Evolutionary conservation across 1,140 invertebrate genomes (phyloP).

Genomic region (Calephelis nemesis): DNA sequence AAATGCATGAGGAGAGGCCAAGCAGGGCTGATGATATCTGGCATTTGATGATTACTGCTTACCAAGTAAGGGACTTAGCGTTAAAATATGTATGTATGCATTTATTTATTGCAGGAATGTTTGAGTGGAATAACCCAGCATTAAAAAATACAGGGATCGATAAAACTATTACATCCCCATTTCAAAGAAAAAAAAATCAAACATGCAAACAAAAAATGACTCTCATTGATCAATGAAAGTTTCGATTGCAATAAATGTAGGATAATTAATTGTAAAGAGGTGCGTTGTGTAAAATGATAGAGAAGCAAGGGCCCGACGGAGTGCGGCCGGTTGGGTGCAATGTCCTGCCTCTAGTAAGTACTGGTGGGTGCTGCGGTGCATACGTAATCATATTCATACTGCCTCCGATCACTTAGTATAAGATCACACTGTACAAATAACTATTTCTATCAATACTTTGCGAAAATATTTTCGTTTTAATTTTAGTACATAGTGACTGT

Average conservation of each 20-base stretch:
- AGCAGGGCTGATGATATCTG: too few species aligned
- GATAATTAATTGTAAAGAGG: slow-evolving; percentile 17
- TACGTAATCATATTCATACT: slow-evolving; percentile 34
- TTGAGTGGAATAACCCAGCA: too few species aligned
- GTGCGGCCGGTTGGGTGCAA: slow-evolving; percentile 40
- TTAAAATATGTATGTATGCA: too few species aligned
- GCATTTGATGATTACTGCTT: too few species aligned
- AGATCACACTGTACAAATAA: neutral
- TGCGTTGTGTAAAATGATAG: slow-evolving; percentile 20
- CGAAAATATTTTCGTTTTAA: too few species aligned
- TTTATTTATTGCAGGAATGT: too few species aligned
- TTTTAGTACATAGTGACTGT: too few species aligned
- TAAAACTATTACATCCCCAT: neutral
- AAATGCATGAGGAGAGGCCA: too few species aligned
- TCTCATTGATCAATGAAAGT: neutral
- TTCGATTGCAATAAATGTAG: neutral
- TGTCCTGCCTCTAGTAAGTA: slow-evolving; percentile 35
- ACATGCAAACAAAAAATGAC: neutral
- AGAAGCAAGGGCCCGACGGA: slow-evolving; percentile 24
- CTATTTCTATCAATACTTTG: neutral
- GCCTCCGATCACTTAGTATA: slow-evolving; percentile 1
- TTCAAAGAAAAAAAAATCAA: neutral
- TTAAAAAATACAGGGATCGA: too few species aligned
- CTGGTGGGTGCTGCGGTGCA: slow-evolving; percentile 36
- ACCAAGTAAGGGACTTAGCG: too few species aligned